Conservation (phyloP, 1,140 invertebrate genomes). For the Diuraphis noxia region DNA sequence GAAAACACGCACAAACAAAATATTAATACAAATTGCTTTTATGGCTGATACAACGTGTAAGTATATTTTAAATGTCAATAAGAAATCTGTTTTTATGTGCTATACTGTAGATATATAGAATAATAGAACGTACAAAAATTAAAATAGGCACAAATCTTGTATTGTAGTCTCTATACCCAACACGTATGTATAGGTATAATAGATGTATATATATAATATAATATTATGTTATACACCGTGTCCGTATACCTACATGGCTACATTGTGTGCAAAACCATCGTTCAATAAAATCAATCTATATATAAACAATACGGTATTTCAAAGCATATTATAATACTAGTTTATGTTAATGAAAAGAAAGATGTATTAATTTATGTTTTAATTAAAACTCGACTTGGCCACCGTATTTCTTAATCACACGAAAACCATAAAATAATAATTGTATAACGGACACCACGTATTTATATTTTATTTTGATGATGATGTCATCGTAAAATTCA, state of each 20-base stretch:
- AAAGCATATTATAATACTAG: neutral
- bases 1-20: neutral
- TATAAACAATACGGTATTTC: neutral
- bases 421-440: neutral
- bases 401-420: too few species aligned
- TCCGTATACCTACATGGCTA: neutral
- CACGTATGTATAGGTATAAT: neutral
- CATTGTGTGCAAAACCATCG: neutral
- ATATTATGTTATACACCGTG: neutral
- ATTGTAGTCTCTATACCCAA: neutral
- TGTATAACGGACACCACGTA: neutral
- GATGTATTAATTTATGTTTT: neutral
- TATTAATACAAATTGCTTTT: neutral
- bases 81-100: neutral
- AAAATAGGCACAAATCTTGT: neutral
- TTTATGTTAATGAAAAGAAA: neutral
- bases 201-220: neutral
- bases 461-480: neutral
- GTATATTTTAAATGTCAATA: neutral
- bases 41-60: neutral
- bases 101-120: neutral
- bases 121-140: neutral
- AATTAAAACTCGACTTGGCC: neutral
- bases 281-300: neutral
- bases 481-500: neutral